A percentile compares a stretch with the other conserved stretches of the same genome.
Conservation (phyloP, 2,797 vertebrate species). For the Xiphophorus birchmanni region DNA sequence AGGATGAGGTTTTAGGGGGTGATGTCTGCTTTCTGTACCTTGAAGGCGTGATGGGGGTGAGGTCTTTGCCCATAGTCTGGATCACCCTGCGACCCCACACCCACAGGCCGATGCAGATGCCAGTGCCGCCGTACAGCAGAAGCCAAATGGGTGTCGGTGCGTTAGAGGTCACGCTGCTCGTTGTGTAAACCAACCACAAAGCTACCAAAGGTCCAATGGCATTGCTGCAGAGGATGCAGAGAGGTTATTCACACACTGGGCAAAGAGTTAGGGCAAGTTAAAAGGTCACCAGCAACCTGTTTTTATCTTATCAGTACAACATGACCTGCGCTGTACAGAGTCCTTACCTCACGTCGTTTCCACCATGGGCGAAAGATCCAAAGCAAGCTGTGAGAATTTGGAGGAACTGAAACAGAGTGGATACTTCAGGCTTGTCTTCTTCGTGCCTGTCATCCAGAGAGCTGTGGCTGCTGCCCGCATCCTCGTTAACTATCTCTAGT, state of each 20-base stretch:
- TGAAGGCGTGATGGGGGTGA: conserved; percentile 98
- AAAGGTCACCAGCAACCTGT: conserved; percentile 19
- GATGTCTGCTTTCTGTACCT: conserved; percentile 80
- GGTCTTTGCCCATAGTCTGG: conserved; percentile 97
- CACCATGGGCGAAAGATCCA: conserved; percentile 97
- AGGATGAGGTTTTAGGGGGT: conserved; percentile 40
- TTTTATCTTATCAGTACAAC: neutral
- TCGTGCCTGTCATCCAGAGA: conserved; percentile 90
- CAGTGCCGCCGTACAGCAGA: conserved; percentile 91
- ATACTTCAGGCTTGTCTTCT: conserved; percentile 90
- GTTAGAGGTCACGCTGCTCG: conserved; percentile 77
- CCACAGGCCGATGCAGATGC: conserved; percentile 96
- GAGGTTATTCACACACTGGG: neutral
- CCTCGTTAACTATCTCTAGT: conserved; percentile 75
- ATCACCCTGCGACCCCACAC: conserved; percentile 98
- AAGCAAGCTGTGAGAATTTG: conserved; percentile 98
- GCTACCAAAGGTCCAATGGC: conserved; percentile 96
- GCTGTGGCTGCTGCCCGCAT: conserved; percentile 81
- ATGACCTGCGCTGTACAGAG: neutral
- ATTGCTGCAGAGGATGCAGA: conserved; percentile 81
- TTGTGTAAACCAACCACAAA: conserved; percentile 89
- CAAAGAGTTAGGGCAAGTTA: neutral
- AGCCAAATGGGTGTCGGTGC: conserved; percentile 90
- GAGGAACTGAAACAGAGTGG: conserved; percentile 95
- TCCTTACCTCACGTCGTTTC: conserved; percentile 95